Percentiles rank a stretch among this genome's conserved stretches.
Evolutionary conservation across 2,113 vertebrate species (phyloP).

Genomic region (Loxodonta africana): DNA sequence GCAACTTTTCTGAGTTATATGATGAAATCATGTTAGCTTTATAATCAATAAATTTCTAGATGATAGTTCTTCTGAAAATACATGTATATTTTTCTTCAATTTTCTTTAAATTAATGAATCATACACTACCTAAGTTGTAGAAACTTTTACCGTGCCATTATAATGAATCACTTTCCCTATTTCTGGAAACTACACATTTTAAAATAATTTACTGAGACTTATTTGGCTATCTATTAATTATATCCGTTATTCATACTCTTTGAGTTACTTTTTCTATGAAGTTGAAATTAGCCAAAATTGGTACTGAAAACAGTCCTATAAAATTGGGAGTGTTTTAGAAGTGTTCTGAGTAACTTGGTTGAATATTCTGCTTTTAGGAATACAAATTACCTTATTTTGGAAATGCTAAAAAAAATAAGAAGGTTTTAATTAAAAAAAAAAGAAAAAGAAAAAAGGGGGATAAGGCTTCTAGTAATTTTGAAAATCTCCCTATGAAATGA

Average conservation of each 20-base stretch:
- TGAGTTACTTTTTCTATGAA: neutral
- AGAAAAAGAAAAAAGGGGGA: neutral
- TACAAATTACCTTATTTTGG: slow-evolving; percentile 31
- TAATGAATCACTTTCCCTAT: slow-evolving; percentile 13
- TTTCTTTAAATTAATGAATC: neutral
- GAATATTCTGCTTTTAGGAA: neutral
- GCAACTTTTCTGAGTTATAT: neutral
- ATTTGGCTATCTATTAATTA: neutral
- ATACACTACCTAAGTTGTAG: neutral
- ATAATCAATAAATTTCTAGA: neutral
- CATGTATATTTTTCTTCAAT: neutral
- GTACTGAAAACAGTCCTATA: neutral
- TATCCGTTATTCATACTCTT: neutral
- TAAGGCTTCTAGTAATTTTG: neutral
- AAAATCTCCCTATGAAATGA: neutral
- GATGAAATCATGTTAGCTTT: neutral
- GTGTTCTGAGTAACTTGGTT: neutral
- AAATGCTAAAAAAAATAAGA: neutral
- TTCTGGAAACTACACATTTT: neutral
- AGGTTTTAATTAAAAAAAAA: neutral
- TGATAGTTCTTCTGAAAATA: neutral
- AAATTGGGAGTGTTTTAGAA: neutral
- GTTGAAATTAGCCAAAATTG: neutral
- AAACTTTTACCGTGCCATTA: neutral
- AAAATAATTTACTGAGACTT: neutral